phyloP scores from a whole-genome alignment of 2,113 vertebrate species.

The Conger conger region DNA sequence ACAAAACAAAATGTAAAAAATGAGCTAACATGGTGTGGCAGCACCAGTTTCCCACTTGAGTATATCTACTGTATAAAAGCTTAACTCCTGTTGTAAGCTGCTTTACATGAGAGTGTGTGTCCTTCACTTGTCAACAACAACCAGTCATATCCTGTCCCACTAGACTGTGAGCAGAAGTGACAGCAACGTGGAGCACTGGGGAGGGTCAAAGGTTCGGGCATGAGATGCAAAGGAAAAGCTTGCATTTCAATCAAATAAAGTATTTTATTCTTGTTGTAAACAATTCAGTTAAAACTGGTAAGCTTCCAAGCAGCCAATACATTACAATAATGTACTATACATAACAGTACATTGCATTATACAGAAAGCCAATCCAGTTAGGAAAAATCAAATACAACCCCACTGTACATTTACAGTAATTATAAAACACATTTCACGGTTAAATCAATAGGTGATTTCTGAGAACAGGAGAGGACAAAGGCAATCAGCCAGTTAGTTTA shows the following conservation, averaged over 20 bases:
- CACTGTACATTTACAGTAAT: constrained; percentile 44
- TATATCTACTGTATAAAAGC: constrained; percentile 17
- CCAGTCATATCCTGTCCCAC: background rate
- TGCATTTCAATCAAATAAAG: constrained; percentile 41
- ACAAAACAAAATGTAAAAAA: background rate
- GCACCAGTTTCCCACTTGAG: background rate
- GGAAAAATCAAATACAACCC: constrained; percentile 57
- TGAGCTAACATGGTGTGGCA: constrained; percentile 5
- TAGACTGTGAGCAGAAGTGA: background rate
- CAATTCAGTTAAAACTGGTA: constrained; percentile 43
- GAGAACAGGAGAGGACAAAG: background rate
- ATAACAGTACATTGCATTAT: constrained; percentile 43
- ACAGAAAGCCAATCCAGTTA: constrained; percentile 53
- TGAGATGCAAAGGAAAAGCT: background rate
- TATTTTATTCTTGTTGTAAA: constrained; percentile 33
- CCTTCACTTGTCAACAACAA: constrained; percentile 14
- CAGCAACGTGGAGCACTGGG: background rate
- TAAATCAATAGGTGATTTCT: background rate
- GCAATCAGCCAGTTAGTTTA: background rate
- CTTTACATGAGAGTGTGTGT: background rate
- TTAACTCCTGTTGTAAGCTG: background rate
- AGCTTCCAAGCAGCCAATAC: constrained; percentile 40
- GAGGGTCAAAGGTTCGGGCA: background rate
- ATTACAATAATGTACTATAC: constrained; percentile 39
- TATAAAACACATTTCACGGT: background rate